Evolutionary conservation across 2,113 vertebrate species (phyloP), one percentile per base, ranked within the genome.

Genomic region (Dipodomys spectabilis): DNA sequence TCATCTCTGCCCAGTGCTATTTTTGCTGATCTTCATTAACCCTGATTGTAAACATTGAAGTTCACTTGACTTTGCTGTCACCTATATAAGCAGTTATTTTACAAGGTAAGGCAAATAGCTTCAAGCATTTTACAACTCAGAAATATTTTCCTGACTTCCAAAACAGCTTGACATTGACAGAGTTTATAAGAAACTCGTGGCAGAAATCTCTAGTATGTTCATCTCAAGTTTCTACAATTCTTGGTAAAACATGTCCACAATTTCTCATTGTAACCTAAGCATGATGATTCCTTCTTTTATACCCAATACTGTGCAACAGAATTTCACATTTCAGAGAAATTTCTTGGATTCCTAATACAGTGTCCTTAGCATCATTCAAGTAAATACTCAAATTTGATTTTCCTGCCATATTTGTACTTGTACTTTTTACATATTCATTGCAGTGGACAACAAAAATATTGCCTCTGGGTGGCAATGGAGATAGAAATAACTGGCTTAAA

Each of bases 21-120:
- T 92, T 91, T 84, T 94, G 62, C n/a, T 83, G 72, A 94, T 77
- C 74, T 92, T 73, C 53, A 84, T 88, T 95, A 95, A 92, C 64
- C 62, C 39, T 72, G 69, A 77, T 77, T 81, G 62, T 84, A 94
- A 86, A 82, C 67, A 91, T 72, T 78, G 89, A 77, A 86, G 62
- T 65, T 60, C 57, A 68, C 18, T 35, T 93, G 81, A 81, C 77
- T 91, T 87, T 53, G 83, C 53, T 87, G 57, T 65, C 73, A 86
- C 35, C 68, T 93, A 77, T 77, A 49, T 35, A 74, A 93, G 71
- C 20, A 81, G 39, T 86, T 53, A 72, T 82, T 91, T 93, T 35
- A 80, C 13, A 88, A 65, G 45, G 68, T 45, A 84, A 32, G 30
- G 7, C 28, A 94, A 95, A 94, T 82, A n/a, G 45, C 68, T 15